Evolutionary conservation across 2,888 invertebrate genomes (phyloP).

Genomic region (Sialis fuliginosa): DNA sequence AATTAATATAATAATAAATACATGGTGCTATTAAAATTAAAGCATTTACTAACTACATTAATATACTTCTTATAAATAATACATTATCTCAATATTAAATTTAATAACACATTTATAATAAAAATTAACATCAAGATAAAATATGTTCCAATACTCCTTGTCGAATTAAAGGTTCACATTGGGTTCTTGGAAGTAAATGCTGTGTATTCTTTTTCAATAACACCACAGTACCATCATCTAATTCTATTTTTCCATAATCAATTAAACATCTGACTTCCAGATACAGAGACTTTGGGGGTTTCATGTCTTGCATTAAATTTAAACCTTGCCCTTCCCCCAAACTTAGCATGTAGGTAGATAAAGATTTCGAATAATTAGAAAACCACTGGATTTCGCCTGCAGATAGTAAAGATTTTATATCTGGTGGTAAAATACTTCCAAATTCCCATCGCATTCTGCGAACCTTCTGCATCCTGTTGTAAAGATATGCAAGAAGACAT

Average conservation of each 20-base stretch:
- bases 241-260: conserved; percentile 87
- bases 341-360: conserved; percentile 80
- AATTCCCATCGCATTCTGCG: conserved; percentile 89
- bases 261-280: conserved; percentile 80
- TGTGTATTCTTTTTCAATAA: conserved; percentile 78
- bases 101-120: no score
- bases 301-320: conserved; percentile 72
- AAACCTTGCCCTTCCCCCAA: conserved; percentile 67
- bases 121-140: conserved; percentile 16
- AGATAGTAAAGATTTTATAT: conserved; percentile 62
- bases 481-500: conserved; percentile 69
- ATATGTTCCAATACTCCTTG: conserved; percentile 78
- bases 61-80: no score
- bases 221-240: conserved; percentile 84
- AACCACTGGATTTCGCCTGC: conserved; percentile 80
- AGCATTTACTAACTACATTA: no score
- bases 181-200: conserved; percentile 73
- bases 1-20: no score
- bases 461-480: conserved; percentile 64
- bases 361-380: conserved; percentile 64
- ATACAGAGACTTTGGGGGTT: conserved; percentile 82
- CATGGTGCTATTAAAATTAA: no score
- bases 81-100: no score
- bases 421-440: conserved; percentile 76
- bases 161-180: conserved; percentile 78